A percentile compares a stretch with the other conserved stretches of the same genome.
Conservation (phyloP, 2,113 vertebrate genomes). For the Acrocephalus arundinaceus region DNA sequence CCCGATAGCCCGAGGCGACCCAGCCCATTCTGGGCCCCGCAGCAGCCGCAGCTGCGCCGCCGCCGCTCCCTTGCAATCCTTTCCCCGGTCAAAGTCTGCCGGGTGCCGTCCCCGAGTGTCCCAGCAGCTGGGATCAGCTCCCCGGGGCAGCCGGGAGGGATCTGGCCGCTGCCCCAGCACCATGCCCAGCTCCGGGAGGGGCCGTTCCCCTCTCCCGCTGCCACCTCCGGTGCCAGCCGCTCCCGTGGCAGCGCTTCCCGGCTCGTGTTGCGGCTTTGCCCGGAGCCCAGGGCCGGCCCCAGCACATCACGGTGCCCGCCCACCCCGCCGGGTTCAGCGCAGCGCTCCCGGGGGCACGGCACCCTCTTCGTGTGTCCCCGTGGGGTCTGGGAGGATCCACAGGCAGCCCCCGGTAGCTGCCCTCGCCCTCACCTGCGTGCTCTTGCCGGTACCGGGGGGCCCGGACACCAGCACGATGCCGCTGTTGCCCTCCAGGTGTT, state of each 20-base stretch:
- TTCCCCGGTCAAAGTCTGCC: background rate
- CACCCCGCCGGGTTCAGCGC: background rate
- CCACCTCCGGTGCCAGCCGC: background rate
- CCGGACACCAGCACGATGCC: slow-evolving; percentile 87
- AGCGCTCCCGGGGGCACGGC: fast-evolving
- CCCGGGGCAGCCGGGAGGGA: background rate
- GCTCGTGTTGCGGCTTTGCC: background rate
- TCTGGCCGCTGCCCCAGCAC: background rate
- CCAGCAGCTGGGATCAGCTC: background rate
- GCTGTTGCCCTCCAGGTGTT: slow-evolving; percentile 80
- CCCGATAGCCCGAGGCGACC: background rate
- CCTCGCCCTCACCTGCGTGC: slow-evolving; percentile 83
- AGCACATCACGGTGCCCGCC: background rate
- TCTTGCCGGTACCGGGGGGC: slow-evolving; percentile 85
- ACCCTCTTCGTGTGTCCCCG: fast-evolving
- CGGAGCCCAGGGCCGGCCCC: fast-evolving
- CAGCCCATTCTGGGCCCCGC: background rate
- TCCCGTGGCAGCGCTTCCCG: background rate
- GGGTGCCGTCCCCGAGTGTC: background rate
- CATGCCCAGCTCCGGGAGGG: background rate
- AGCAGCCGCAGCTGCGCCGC: background rate
- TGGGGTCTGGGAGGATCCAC: background rate
- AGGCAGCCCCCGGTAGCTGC: background rate
- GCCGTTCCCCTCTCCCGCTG: fast-evolving
- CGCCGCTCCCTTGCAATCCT: background rate